Evolutionary conservation across 2,113 vertebrate species (phyloP), one percentile per base, ranked within the genome.

Genomic region (Plecturocebus donacophilus): DNA sequence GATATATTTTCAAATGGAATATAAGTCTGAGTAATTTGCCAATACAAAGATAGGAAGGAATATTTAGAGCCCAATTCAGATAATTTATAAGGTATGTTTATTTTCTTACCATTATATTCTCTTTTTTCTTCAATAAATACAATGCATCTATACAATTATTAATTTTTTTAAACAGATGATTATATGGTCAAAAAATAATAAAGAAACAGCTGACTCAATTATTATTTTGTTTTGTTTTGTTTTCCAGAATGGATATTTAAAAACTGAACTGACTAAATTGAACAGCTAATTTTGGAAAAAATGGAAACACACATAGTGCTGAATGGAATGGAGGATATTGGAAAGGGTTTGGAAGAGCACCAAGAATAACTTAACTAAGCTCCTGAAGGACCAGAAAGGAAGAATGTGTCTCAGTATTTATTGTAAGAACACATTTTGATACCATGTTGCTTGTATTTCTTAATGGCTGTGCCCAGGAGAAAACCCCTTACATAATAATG

Each of bases 271-370:
- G 19, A 66, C 45, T 54, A 75, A 81, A 68, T 3, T 56, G 14
- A 96, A 92, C 20, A 79, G 61, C 19, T 91, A 88, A 96, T 91
- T 97, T 94, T 49, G 52, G 45, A 49, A 94, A 84, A 87, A 71
- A 30, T n/a, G 25, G 32, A 76, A 14, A 13, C 56, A 84, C 68
- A 76, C 12, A 27, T 4, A 56, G 2, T 68, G 4, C 77, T 49
- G 77, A 94, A 35, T 40, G 47, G 21, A 83, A 68, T 66, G 30
- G 6, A 61, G 35, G 68, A 84, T 81, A 80, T 14, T 87, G 54
- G 84, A 32, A 88, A 95, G 49, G 7, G 8, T 66, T 96, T 97
- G 75, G 90, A 91, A 93, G 35, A 75, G 27, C 40, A 82, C 80
- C 89, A 95, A 86, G 14, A 95, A 89, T 93, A 97, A 95, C 47